A percentile compares a stretch with the other conserved stretches of the same genome.
phyloP scores from a whole-genome alignment of 2,113 vertebrate genomes.

The Perca flavescens region DNA sequence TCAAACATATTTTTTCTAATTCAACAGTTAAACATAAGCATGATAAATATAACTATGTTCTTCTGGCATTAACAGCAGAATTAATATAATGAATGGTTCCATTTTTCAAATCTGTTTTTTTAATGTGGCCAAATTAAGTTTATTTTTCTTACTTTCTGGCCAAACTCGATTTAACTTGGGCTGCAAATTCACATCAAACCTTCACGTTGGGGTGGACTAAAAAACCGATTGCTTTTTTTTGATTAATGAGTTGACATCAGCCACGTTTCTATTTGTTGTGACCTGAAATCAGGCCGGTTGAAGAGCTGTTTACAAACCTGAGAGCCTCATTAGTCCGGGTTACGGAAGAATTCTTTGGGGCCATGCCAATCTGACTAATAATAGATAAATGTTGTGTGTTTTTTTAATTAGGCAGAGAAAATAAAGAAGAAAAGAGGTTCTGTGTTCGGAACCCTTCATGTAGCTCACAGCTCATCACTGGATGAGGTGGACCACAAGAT shows the following conservation, averaged over 20 bases:
- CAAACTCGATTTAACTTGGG: neutral
- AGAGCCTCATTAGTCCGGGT: neutral
- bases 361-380: neutral
- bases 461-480: constrained; percentile 97
- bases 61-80: neutral
- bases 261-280: too few relatives aligned
- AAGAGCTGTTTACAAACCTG: neutral
- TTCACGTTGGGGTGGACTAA: neutral
- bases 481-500: constrained; percentile 99
- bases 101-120: neutral
- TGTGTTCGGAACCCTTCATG: constrained; percentile 96
- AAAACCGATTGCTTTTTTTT: neutral
- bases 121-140: neutral
- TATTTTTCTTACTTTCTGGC: neutral
- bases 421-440: constrained; percentile 98
- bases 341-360: neutral
- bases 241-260: neutral
- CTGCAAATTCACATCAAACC: neutral
- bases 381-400: neutral
- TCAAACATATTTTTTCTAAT: neutral
- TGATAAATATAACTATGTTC: neutral
- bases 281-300: too few relatives aligned
- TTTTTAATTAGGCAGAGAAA: constrained; percentile 91
- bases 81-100: neutral
- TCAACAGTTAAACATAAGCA: neutral